Base-by-base conservation (phyloP, 2,113 vertebrate species). In the Alethe castanea region DNA sequence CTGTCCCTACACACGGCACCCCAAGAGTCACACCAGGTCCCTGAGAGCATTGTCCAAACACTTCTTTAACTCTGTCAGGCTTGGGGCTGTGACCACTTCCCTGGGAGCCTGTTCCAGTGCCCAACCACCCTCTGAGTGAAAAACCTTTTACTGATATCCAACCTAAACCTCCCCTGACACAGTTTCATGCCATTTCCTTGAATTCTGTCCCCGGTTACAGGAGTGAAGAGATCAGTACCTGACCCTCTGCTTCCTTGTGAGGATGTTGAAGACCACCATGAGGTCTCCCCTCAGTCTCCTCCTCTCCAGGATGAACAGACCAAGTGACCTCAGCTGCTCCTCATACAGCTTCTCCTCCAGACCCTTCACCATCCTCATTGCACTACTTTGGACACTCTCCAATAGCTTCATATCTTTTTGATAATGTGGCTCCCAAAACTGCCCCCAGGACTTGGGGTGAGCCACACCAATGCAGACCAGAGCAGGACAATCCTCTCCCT, bases 1-100 rank as follows among this genome's bases (percentile, higher is more conserved):
- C 9, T 76, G 31, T 11, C n/a, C n/a, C 40, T 76, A 18, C 6
- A 10, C 5, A 16, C 0, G 2, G 23, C 25, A 42, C 25, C 12
- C 28, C 20, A 53, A 47, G 24, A 40, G 4, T 26, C 14, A 35
- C 29, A 53, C 17, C n/a, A 19, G 0, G 54, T 82, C 3, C 14
- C 29, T 5, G 4, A 47, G 25, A 54, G 20, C 11, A 8, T 45
- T 76, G n/a, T n/a, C 1, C 61, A 82, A 54, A 54, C 0, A 4
- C 54, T 76, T 54, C 47, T 82, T 40, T 47, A 4, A 5, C 14
- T 61, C 35, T 48, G 12, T 61, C 70, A 48, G 25, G 14, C 11
- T 38, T 53, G 29, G 24, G 6, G 23, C 24, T 53, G 19, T 35
- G 53, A 40, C 24, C 11, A 40, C 14, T 60, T 12, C n/a, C 53